These are phyloP conservation scores for Anseranas semipalmata DNA, from an alignment of 2,113 vertebrate species.

Conservation along the genomic window DNA sequence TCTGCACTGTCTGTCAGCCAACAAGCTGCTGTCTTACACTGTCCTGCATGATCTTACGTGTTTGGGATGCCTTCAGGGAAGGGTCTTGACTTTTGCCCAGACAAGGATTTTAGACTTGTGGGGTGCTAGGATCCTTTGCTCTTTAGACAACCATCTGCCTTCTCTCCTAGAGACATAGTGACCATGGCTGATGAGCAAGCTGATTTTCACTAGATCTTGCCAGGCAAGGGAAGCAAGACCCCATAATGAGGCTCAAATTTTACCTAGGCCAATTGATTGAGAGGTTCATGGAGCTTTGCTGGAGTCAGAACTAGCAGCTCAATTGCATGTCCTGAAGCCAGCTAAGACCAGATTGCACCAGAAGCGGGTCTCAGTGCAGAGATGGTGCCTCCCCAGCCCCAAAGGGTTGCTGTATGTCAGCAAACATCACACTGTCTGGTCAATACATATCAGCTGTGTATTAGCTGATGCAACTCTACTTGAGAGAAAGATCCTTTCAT, in stretches of 20 bases:
- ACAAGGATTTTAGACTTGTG: not conserved
- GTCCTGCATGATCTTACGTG: not conserved
- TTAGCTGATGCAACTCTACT: not conserved
- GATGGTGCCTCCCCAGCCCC: not conserved
- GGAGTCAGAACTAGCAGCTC: not conserved
- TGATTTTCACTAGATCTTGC: not conserved
- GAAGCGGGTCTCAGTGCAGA: not conserved
- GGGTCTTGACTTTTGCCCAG: not conserved
- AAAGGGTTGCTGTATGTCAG: not conserved
- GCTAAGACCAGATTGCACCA: not conserved
- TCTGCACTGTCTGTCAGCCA: not conserved
- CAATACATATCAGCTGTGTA: not conserved
- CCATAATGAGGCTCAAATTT: not conserved
- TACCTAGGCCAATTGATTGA: not conserved
- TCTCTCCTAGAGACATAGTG: not conserved
- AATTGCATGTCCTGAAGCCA: accelerated
- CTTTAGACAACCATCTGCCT: not conserved
- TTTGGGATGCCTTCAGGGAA: not conserved
- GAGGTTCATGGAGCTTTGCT: not conserved
- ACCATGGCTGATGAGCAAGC: not conserved
- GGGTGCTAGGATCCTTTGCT: not conserved
- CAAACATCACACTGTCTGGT: not conserved
- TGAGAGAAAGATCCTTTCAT: not conserved
- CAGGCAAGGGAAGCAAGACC: not conserved
- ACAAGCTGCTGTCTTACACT: not conserved